Evolutionary conservation across 1,140 invertebrate genomes (phyloP).

Genomic region (Chionoecetes opilio): DNA sequence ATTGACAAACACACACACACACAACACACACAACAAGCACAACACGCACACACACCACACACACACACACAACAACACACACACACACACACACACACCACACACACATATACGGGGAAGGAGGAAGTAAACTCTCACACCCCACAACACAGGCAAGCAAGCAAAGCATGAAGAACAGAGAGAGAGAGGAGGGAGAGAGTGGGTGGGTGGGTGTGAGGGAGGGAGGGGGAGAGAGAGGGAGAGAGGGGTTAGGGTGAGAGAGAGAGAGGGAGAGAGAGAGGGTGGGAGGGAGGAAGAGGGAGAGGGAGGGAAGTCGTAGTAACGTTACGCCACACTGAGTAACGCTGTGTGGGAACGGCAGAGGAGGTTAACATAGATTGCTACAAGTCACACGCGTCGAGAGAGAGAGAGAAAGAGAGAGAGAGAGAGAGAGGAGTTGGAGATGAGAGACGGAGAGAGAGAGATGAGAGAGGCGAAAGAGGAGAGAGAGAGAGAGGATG

Average conservation of each 20-base stretch:
- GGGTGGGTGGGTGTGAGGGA: too few species aligned
- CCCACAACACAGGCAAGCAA: too few species aligned
- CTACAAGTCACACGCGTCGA: slow-evolving; percentile 36
- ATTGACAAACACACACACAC: too few species aligned
- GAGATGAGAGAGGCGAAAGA: too few species aligned
- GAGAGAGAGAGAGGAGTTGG: slow-evolving; percentile 59
- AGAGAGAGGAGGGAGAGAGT: too few species aligned
- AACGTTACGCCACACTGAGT: neutral
- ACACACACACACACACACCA: too few species aligned
- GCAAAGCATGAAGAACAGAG: too few species aligned
- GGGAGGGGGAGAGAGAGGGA: neutral
- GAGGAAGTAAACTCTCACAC: too few species aligned
- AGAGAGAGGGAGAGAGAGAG: neutral
- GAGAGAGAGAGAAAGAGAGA: slow-evolving; percentile 59
- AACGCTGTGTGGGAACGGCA: slow-evolving; percentile 44
- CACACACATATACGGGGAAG: too few species aligned
- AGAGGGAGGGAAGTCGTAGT: neutral
- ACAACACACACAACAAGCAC: too few species aligned
- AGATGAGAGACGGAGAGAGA: slow-evolving; percentile 14
- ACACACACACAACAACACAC: too few species aligned
- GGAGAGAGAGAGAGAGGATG: slow-evolving; percentile 54
- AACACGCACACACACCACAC: too few species aligned
- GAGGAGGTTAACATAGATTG: neutral
- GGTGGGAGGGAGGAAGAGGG: neutral
- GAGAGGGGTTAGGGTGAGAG: neutral